Evolutionary conservation across 2,113 vertebrate species (phyloP).

Genomic region (Grammatotria lemairii): DNA sequence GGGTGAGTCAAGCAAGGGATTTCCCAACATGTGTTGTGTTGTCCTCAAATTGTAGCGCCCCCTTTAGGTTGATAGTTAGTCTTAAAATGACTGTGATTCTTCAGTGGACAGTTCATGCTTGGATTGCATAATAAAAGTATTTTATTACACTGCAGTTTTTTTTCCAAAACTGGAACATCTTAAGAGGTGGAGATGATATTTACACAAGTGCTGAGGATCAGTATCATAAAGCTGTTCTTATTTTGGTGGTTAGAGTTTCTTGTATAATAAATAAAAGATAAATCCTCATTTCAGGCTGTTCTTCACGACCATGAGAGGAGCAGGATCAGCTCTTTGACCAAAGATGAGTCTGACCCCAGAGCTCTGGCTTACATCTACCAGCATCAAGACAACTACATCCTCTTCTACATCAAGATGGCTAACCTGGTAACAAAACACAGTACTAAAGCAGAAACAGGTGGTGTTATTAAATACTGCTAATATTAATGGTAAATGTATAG

Average conservation of each 20-base stretch:
- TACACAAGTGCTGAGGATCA: background rate
- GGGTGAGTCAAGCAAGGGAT: conserved; percentile 41
- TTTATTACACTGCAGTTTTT: background rate
- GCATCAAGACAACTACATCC: conserved; percentile 20
- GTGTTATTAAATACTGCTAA: background rate
- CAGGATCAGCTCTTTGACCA: conserved; percentile 54
- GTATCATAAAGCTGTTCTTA: background rate
- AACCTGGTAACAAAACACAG: conserved; percentile 20
- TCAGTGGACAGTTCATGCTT: background rate
- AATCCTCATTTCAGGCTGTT: conserved; percentile 20
- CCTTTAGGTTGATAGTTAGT: background rate
- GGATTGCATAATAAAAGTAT: background rate
- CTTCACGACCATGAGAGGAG: conserved; percentile 51
- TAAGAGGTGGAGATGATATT: background rate
- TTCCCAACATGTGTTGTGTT: background rate
- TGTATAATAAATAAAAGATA: background rate
- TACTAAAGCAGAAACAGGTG: background rate
- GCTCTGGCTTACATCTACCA: conserved; percentile 64
- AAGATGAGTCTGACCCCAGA: conserved; percentile 60
- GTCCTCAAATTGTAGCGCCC: background rate
- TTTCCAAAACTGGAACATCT: background rate
- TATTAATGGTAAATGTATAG: rapidly evolving
- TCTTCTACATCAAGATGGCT: conserved; percentile 66
- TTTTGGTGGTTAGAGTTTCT: background rate
- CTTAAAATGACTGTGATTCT: background rate